Percentiles rank a stretch among this genome's conserved stretches.
phyloP scores from a whole-genome alignment of 2,888 invertebrate genomes.

The Ditylenchus weischeri region DNA sequence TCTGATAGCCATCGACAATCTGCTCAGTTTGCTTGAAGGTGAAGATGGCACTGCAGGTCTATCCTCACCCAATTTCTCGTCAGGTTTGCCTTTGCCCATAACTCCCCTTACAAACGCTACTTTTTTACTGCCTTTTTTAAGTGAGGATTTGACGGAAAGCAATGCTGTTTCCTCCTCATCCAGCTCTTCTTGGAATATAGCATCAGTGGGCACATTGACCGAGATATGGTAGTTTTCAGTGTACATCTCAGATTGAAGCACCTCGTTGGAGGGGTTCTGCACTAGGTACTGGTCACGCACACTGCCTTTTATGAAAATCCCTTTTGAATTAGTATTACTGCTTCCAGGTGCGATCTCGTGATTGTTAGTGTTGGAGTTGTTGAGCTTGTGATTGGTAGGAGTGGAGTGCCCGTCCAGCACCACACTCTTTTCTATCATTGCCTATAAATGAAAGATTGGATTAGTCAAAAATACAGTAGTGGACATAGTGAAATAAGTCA shows the following conservation, averaged over 20 bases:
- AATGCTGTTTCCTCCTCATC: not conserved
- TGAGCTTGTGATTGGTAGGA: no score
- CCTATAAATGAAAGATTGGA: no score
- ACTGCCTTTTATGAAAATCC: no score
- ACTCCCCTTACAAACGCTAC: constrained; percentile 5
- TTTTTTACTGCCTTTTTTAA: not conserved
- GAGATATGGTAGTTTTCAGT: constrained; percentile 2
- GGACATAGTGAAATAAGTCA: no score
- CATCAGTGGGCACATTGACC: constrained; percentile 2
- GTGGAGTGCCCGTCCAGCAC: no score
- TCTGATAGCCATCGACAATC: constrained; percentile 45
- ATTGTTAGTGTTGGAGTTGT: no score
- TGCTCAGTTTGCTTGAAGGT: constrained; percentile 18
- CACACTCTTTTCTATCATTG: no score
- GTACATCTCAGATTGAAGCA: not conserved
- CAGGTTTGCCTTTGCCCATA: not conserved
- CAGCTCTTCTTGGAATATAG: not conserved
- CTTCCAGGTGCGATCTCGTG: no score
- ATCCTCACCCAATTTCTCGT: not conserved
- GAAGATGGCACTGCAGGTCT: not conserved
- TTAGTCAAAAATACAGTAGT: no score
- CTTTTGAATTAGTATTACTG: no score
- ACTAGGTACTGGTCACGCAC: no score
- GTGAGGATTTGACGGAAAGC: not conserved
- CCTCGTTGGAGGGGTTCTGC: no score